Conservation (phyloP, 1,140 invertebrate species). For the Rhynchophorus ferrugineus region DNA sequence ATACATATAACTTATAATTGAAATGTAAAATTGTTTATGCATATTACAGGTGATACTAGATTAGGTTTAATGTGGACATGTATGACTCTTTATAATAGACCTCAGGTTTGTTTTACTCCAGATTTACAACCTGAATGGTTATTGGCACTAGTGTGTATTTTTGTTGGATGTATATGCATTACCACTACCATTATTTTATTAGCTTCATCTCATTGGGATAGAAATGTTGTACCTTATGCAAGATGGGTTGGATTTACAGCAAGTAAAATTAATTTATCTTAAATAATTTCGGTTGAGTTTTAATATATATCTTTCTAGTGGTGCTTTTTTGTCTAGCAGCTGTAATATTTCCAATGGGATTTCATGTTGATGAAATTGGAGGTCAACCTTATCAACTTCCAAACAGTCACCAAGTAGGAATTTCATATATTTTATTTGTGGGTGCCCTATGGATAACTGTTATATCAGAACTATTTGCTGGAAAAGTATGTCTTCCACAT, state of each 20-base stretch:
- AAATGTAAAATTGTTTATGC: no score
- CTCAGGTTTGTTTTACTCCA: conserved; percentile 80
- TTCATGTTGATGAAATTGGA: conserved; percentile 90
- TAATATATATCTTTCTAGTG: conserved; percentile 57
- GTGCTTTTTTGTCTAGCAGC: conserved; percentile 92
- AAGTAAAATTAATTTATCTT: conserved; percentile 55
- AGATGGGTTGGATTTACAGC: conserved; percentile 93
- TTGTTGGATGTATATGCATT: conserved; percentile 87
- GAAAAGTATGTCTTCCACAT: conserved; percentile 94
- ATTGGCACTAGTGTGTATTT: conserved; percentile 82
- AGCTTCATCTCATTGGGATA: conserved; percentile 82
- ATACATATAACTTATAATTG: no score
- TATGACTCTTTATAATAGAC: conserved; percentile 82
- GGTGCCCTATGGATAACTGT: conserved; percentile 93
- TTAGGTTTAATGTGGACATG: conserved; percentile 91
- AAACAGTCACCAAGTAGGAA: conserved; percentile 91
- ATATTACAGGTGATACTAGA: conserved; percentile 70
- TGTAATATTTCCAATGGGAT: conserved; percentile 93
- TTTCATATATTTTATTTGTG: conserved; percentile 93
- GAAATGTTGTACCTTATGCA: conserved; percentile 84
- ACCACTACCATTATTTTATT: conserved; percentile 84
- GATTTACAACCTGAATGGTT: conserved; percentile 85
- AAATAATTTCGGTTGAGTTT: conserved; percentile 19
- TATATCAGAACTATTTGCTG: conserved; percentile 91
- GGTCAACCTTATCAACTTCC: conserved; percentile 92